Conservation (phyloP, 2,888 invertebrate species). For the Lasius platythorax region DNA sequence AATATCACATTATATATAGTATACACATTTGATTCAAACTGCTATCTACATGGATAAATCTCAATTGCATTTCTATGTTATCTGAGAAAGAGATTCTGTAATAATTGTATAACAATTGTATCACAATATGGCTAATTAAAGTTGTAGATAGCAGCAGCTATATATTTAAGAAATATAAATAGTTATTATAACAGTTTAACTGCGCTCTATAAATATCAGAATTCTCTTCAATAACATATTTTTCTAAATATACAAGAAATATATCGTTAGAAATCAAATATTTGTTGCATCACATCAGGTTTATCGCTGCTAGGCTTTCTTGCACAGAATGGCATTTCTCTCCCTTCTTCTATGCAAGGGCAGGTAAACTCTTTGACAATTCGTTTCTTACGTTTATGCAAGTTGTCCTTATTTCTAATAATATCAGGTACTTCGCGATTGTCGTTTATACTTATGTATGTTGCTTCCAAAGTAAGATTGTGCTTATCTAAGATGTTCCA, state of each 20-base stretch:
- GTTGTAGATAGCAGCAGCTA: background rate
- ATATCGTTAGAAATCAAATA: slow-evolving; percentile 63
- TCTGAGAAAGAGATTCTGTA: background rate
- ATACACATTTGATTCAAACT: background rate
- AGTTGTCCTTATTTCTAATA: background rate
- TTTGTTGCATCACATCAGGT: slow-evolving; percentile 74
- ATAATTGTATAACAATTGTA: background rate
- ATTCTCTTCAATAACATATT: background rate
- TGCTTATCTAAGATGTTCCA: slow-evolving; percentile 77
- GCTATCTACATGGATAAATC: background rate
- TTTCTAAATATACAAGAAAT: background rate
- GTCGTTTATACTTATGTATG: slow-evolving; percentile 71
- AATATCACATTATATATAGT: background rate
- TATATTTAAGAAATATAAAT: background rate
- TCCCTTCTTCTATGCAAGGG: slow-evolving; percentile 72
- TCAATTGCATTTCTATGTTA: background rate
- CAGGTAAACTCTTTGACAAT: slow-evolving; percentile 75
- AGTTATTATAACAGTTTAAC: background rate
- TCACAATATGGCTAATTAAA: background rate
- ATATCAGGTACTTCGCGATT: slow-evolving; percentile 16
- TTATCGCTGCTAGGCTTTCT: slow-evolving; percentile 71
- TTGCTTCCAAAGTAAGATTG: slow-evolving; percentile 69
- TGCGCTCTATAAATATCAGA: background rate
- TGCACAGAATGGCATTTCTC: slow-evolving; percentile 70
- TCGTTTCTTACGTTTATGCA: background rate